Evolutionary conservation across 2,888 invertebrate genomes (phyloP).

Genomic region (Iphiclides podalirius): DNA sequence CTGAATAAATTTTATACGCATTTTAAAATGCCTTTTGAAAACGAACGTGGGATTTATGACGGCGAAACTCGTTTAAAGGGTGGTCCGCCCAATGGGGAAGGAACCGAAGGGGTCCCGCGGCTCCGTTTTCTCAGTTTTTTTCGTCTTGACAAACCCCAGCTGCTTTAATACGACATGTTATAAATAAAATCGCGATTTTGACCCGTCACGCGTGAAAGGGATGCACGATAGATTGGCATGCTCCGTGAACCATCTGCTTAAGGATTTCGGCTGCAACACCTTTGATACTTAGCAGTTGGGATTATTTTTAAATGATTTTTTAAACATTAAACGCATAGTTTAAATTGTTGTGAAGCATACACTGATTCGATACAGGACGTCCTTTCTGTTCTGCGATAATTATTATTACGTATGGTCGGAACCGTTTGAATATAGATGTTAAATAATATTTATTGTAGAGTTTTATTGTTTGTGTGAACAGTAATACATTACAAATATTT

Average conservation of each 20-base stretch:
- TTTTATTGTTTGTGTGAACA: too few species aligned
- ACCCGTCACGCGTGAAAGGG: slow-evolving; percentile 74
- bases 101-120: slow-evolving; percentile 50
- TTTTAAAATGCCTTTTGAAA: slow-evolving; percentile 77
- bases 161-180: slow-evolving; percentile 72
- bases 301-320: slow-evolving; percentile 32
- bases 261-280: slow-evolving; percentile 23
- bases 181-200: slow-evolving; percentile 79
- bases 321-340: slow-evolving; percentile 33
- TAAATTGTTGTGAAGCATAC: slow-evolving; percentile 42
- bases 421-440: slow-evolving; percentile 55
- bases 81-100: slow-evolving; percentile 56
- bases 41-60: slow-evolving; percentile 76
- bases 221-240: slow-evolving; percentile 55
- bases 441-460: slow-evolving; percentile 18
- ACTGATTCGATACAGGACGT: slow-evolving; percentile 72
- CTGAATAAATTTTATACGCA: slow-evolving; percentile 78
- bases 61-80: slow-evolving; percentile 75
- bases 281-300: slow-evolving; percentile 28
- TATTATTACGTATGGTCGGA: slow-evolving; percentile 67
- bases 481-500: too few species aligned
- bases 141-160: slow-evolving; percentile 75
- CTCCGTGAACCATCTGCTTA: slow-evolving; percentile 11
- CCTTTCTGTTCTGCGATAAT: slow-evolving; percentile 75
- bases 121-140: slow-evolving; percentile 73